phyloP scores from a whole-genome alignment of 2,888 invertebrate species.

The Lasius fuliginosus region DNA sequence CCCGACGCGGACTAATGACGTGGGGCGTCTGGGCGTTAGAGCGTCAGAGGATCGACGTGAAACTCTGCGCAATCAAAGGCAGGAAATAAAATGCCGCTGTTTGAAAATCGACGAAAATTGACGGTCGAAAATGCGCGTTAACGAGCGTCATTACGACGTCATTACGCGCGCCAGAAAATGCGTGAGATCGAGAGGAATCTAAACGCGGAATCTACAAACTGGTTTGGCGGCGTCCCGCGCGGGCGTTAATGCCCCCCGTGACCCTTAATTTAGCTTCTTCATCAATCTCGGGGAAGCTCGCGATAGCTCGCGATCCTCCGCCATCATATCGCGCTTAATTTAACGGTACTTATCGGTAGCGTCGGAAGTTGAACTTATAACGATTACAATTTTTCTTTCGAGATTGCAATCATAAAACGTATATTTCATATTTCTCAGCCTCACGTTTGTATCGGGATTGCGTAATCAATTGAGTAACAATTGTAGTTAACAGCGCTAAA shows the following conservation, averaged over 20 bases:
- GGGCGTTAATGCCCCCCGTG: conserved; percentile 28
- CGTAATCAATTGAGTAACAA: conserved; percentile 12
- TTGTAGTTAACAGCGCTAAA: conserved; percentile 1
- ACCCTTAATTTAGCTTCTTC: conserved; percentile 40
- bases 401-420: conserved; percentile 14
- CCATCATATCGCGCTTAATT: conserved; percentile 33
- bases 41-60: conserved; percentile 21
- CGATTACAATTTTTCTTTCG: conserved; percentile 6
- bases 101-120: conserved; percentile 34
- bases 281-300: conserved; percentile 31
- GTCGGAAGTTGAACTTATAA: conserved; percentile 20
- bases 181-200: conserved; percentile 36
- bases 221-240: conserved; percentile 43
- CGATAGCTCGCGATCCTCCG: not conserved
- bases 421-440: not conserved
- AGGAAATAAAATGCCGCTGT: conserved; percentile 51
- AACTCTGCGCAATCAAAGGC: conserved; percentile 61
- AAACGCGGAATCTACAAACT: conserved; percentile 44
- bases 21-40: conserved; percentile 59
- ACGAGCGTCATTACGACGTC: conserved; percentile 40
- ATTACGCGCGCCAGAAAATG: conserved; percentile 37
- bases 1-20: conserved; percentile 66
- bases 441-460: not conserved
- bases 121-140: conserved; percentile 34
- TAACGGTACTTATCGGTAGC: conserved; percentile 25